Evolutionary conservation across 2,113 vertebrate species (phyloP), one percentile per base, ranked within the genome.

Genomic region (Haemorhous mexicanus): DNA sequence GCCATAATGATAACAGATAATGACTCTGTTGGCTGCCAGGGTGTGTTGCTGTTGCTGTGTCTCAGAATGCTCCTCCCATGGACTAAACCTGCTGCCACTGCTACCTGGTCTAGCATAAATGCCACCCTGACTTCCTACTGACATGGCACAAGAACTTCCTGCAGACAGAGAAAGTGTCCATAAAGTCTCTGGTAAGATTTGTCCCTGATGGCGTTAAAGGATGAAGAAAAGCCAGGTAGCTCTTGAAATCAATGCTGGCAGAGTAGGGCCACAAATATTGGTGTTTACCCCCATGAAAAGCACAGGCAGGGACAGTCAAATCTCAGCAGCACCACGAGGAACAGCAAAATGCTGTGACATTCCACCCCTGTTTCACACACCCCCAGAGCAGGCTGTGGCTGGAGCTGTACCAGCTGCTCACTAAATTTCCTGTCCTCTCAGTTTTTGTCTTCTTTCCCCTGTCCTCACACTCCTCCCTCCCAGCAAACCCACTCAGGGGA

Each of bases 321-420:
- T 52, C 41, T 6, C 62, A 59, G 49, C 5, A 56, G 18, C 8
- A 11, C 13, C 32, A 41, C 0, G 4, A 41, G 16, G 24, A 76
- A 2, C 15, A 56, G 44, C 3, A 41, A 72, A 85, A 67, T 30
- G 15, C 16, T 43, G 13, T 0, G 0, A 22, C 18, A 12, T 4
- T 62, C 69, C 55, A 26, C 1, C 16, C 7, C 7, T 23, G 3
- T 44, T 64, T 87, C n/a, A 53, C 50, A 46, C 23, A 20, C 1
- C 4, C 6, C 8, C 19, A 55, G 28, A 35, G 16, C 2, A 5
- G 13, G 7, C 59, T 49, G 5, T 23, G 39, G 30, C 41, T 2
- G 0, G 47, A 75, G 33, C 2, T 0, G 1, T 7, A 17, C 1
- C 43, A 74, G 16, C 30, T 47, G 3, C 59, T 72, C n/a, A 16